Base-by-base conservation (phyloP, 2,113 vertebrate species). In the Pyxicephalus adspersus region DNA sequence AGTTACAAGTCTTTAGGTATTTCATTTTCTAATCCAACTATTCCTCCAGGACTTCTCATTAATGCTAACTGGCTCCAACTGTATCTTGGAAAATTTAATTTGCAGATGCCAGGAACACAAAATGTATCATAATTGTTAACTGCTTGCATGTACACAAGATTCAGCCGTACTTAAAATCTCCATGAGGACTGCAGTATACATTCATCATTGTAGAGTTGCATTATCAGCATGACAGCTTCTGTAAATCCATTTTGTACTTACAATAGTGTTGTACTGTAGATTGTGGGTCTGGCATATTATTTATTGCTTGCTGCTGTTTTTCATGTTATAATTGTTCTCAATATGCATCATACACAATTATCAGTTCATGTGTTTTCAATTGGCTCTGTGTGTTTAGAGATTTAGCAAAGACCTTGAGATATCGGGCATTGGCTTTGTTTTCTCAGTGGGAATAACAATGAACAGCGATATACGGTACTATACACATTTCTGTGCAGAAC, bases 281-380 rank as follows among this genome's bases (percentile, higher is more conserved):
- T 73, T 20, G 31, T 54, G 20, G 28, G 25, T 60, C 55, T 45
- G 18, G 54, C 15, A 55, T 17, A 57, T 38, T 22, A 38, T 60
- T 20, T 60, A 74, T 60, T 74, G 19, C 18, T 60, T 52, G 51
- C 63, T 22, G 15, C 57, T 67, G 28, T 55, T 55, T 66, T 78
- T 57, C 20, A 19, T 29, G 2, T 54, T 67, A 57, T 57, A 78
- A 66, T 66, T 66, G 51, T 78, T 67, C 50, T 57, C 23, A 34
- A 66, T 28, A 66, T 16, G 18, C 76, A 65, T 65, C 25, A 64
- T 64, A 31, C 50, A 31, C 50, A 65, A 11, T 55, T 66, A 78
- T 78, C 34, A 28, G 13, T 25, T 57, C 75, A 65, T 78, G 15
- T 78, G 63, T 57, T 78, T 67, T 50, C 19, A 52, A 78, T 78